Percentiles rank a stretch among this genome's conserved stretches.
Evolutionary conservation across 2,113 vertebrate species (phyloP).

Genomic region (Podilymbus podiceps): DNA sequence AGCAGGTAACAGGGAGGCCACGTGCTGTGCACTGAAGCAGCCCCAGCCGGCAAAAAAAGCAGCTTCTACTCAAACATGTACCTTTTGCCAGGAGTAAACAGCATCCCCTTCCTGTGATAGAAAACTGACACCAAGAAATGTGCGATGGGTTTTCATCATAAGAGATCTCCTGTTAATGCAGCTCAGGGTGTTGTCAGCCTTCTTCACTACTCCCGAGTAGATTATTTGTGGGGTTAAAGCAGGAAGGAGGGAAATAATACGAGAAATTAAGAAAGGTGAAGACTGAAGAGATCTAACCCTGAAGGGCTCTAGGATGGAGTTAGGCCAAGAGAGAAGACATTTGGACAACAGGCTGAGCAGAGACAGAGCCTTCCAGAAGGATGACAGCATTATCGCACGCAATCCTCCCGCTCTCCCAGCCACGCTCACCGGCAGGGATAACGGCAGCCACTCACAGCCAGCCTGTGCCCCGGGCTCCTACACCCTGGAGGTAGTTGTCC

Average conservation of each 20-base stretch:
- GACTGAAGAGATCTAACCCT: background rate
- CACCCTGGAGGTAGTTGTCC: background rate
- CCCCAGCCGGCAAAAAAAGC: background rate
- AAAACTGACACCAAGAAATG: background rate
- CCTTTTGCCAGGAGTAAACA: background rate
- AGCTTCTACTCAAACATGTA: background rate
- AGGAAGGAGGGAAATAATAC: background rate
- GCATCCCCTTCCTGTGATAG: background rate
- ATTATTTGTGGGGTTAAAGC: background rate
- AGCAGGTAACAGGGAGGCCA: conserved; percentile 7
- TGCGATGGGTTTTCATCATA: background rate
- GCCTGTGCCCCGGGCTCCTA: background rate
- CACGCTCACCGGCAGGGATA: background rate
- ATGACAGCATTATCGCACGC: background rate
- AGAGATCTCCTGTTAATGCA: background rate
- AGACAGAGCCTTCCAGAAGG: conserved; percentile 26
- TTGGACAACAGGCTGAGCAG: conserved; percentile 27
- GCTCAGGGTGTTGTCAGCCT: background rate
- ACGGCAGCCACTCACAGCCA: background rate
- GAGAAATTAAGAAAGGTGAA: background rate
- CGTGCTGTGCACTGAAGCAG: background rate
- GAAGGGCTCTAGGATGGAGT: conserved; percentile 1
- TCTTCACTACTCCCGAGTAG: background rate
- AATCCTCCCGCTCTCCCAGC: background rate
- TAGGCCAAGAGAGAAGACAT: conserved; percentile 27